A percentile compares a stretch with the other conserved stretches of the same genome.
phyloP scores from a whole-genome alignment of 2,113 vertebrate genomes.

The Toxotes jaculatrix region DNA sequence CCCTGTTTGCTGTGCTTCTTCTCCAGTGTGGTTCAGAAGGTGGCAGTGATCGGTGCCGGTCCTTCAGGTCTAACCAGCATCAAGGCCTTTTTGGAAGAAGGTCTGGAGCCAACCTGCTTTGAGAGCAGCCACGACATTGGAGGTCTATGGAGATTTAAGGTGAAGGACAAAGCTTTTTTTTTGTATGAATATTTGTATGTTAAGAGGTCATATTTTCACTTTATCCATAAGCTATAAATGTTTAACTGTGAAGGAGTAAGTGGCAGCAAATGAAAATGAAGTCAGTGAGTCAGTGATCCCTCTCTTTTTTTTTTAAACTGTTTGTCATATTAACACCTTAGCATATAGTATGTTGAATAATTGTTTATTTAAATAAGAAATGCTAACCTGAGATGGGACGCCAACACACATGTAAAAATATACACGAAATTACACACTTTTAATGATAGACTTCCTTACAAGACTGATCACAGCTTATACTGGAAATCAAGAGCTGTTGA shows the following conservation, averaged over 20 bases:
- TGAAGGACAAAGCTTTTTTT: slow-evolving; percentile 54
- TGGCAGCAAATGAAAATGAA: not conserved
- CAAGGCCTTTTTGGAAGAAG: slow-evolving; percentile 88
- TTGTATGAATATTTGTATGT: not conserved
- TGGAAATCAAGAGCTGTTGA: too few relatives aligned
- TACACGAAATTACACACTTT: not conserved
- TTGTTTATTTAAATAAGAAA: not conserved
- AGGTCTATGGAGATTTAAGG: slow-evolving; percentile 87
- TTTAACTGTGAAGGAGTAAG: not conserved
- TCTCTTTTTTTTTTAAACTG: not conserved
- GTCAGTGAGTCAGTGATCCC: too few relatives aligned
- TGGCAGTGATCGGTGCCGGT: slow-evolving; percentile 87
- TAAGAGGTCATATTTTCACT: not conserved
- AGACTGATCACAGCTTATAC: too few relatives aligned
- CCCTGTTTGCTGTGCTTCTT: not conserved
- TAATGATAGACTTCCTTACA: too few relatives aligned
- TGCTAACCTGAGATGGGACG: not conserved
- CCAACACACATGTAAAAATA: not conserved
- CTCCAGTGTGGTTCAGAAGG: slow-evolving; percentile 45
- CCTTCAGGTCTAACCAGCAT: slow-evolving; percentile 83
- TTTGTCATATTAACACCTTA: not conserved
- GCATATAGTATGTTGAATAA: too few relatives aligned
- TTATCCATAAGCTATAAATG: too few relatives aligned
- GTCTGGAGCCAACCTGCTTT: slow-evolving; percentile 88
- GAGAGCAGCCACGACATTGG: slow-evolving; percentile 87